Evolutionary conservation across 2,888 invertebrate genomes (phyloP).

Genomic region (Pammene fasciana): DNA sequence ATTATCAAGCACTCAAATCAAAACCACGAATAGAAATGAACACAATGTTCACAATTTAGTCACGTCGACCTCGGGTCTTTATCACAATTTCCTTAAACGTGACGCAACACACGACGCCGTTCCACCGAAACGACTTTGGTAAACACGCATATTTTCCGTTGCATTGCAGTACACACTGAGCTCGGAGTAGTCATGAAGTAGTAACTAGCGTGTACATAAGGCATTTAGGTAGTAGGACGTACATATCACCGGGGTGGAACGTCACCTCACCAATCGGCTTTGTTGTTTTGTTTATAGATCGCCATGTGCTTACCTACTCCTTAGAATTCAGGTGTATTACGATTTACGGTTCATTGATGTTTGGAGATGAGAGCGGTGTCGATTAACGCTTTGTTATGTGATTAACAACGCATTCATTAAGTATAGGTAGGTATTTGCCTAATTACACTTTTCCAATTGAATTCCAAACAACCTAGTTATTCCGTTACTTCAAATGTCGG

Average conservation of each 20-base stretch:
- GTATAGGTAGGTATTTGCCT: not conserved
- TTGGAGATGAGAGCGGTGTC: slow-evolving; percentile 7
- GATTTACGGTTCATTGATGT: slow-evolving; percentile 1
- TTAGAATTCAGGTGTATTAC: slow-evolving; percentile 54
- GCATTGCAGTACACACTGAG: slow-evolving; percentile 84
- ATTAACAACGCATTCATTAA: not conserved
- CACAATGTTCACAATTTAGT: slow-evolving; percentile 75
- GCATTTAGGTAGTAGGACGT: slow-evolving; percentile 84
- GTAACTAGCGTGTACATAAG: slow-evolving; percentile 84
- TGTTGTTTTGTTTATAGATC: slow-evolving; percentile 80
- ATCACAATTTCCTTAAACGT: slow-evolving; percentile 82
- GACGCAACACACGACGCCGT: slow-evolving; percentile 83
- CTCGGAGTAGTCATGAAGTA: slow-evolving; percentile 84
- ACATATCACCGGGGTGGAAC: slow-evolving; percentile 83
- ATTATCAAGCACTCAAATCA: slow-evolving; percentile 57
- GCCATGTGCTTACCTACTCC: slow-evolving; percentile 78
- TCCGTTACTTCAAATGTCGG: slow-evolving; percentile 4
- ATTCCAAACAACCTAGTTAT: not conserved
- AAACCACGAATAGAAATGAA: slow-evolving; percentile 63
- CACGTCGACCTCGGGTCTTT: slow-evolving; percentile 81
- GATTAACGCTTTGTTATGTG: slow-evolving; percentile 5
- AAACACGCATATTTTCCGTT: slow-evolving; percentile 84
- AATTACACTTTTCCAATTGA: not conserved
- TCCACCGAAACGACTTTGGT: slow-evolving; percentile 84
- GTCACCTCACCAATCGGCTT: slow-evolving; percentile 82